Conservation (phyloP, 1,140 invertebrate species). For the Cataglyphis hispanica region DNA sequence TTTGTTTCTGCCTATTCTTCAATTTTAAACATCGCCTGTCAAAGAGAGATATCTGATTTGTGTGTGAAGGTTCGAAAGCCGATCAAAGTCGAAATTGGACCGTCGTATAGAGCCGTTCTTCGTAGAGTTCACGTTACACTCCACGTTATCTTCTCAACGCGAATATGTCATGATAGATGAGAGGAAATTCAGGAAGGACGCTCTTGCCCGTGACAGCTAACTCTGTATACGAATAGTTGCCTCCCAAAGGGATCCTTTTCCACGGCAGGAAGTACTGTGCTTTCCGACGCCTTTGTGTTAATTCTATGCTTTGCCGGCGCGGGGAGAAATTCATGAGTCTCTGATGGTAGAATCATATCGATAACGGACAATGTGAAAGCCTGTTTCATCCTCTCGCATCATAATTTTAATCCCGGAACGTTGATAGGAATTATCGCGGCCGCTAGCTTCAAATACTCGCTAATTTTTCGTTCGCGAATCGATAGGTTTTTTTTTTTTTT, state of each 20-base stretch:
- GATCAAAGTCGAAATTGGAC: constrained; percentile 45
- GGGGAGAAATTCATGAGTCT: neutral
- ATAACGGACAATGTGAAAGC: constrained; percentile 10
- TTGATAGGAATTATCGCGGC: neutral
- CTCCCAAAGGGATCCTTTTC: constrained; percentile 50
- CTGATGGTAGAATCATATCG: constrained; percentile 1
- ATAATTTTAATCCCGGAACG: constrained; percentile 15
- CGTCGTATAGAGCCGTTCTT: constrained; percentile 29
- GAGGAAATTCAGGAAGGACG: constrained; percentile 60
- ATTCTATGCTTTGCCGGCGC: constrained; percentile 7
- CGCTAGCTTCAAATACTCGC: neutral
- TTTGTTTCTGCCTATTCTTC: constrained; percentile 58
- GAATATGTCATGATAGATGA: constrained; percentile 61
- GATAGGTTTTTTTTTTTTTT: neutral
- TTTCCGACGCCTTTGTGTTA: constrained; percentile 57
- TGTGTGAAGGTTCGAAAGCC: constrained; percentile 29
- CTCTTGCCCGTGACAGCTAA: constrained; percentile 57
- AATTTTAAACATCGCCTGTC: constrained; percentile 59
- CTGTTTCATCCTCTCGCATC: neutral
- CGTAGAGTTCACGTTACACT: constrained; percentile 32
- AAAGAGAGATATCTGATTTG: constrained; percentile 60
- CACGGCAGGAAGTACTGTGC: constrained; percentile 34
- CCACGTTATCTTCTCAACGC: neutral
- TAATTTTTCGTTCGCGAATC: constrained; percentile 16
- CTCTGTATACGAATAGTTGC: constrained; percentile 39